phyloP scores from a whole-genome alignment of 2,888 invertebrate species.

The Caenorhabditis macrosperma region DNA sequence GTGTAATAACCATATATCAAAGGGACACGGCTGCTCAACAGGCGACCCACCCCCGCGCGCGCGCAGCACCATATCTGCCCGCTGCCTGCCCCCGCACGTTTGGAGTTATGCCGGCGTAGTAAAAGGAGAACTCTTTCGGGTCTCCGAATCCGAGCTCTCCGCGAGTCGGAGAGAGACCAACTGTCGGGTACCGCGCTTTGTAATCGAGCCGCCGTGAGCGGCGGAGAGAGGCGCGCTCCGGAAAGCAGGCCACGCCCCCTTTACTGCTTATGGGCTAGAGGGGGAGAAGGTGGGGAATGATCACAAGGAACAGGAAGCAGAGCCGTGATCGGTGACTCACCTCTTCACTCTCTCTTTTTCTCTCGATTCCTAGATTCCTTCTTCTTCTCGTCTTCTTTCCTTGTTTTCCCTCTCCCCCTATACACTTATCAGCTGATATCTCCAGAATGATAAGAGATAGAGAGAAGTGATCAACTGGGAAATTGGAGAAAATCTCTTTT shows the following conservation, averaged over 20 bases:
- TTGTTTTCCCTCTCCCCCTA: too few species aligned
- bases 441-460: too few species aligned
- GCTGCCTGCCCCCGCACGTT: neutral
- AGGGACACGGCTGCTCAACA: slow-evolving; percentile 28
- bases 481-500: too few species aligned
- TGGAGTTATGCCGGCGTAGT: slow-evolving; percentile 24
- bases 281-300: neutral
- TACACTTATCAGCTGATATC: too few species aligned
- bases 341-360: too few species aligned
- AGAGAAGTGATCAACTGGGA: too few species aligned
- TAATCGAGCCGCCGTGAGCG: slow-evolving; percentile 18
- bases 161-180: slow-evolving; percentile 21
- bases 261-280: neutral
- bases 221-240: neutral
- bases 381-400: too few species aligned
- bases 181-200: slow-evolving; percentile 42
- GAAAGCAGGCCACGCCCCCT: neutral
- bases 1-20: slow-evolving; percentile 47
- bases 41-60: neutral
- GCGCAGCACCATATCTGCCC: slow-evolving; percentile 15
- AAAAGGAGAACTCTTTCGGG: slow-evolving; percentile 43
- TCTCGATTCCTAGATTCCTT: too few species aligned
- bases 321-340: too few species aligned
- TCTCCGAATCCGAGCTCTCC: neutral
- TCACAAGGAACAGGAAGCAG: neutral